These are phyloP conservation scores for Drosophila suboccidentalis DNA, from an alignment of 2,888 invertebrate genomes.

Conservation along the genomic window DNA sequence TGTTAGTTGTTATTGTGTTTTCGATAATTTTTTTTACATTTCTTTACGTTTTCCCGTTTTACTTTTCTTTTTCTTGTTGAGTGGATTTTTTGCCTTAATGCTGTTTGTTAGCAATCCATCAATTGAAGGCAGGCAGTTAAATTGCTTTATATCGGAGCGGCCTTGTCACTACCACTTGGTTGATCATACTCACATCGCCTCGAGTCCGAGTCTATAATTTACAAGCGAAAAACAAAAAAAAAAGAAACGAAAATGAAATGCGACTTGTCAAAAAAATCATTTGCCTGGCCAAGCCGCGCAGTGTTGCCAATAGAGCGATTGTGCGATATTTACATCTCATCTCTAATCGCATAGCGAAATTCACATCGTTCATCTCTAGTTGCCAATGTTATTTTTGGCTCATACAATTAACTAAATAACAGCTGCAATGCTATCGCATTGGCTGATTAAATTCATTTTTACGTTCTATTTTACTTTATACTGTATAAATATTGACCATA, in stretches of 20 bases:
- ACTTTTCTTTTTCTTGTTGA: constrained; percentile 19
- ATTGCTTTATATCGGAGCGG: constrained; percentile 36
- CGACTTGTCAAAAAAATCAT: constrained; percentile 50
- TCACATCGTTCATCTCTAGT: constrained; percentile 41
- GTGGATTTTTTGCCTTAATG: constrained; percentile 37
- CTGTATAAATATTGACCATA: neutral
- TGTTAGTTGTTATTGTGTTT: neutral
- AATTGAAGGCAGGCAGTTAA: constrained; percentile 41
- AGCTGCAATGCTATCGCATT: neutral
- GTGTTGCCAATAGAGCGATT: constrained; percentile 56
- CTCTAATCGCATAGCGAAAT: constrained; percentile 39
- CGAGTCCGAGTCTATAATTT: constrained; percentile 32
- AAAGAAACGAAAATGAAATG: constrained; percentile 33
- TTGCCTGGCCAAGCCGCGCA: constrained; percentile 58
- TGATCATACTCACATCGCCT: constrained; percentile 26
- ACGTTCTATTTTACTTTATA: neutral
- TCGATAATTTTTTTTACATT: constrained; percentile 6
- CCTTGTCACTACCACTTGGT: constrained; percentile 38
- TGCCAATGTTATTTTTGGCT: constrained; percentile 58
- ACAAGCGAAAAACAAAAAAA: constrained; percentile 26
- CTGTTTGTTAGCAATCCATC: constrained; percentile 31
- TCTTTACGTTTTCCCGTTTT: neutral
- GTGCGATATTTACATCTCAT: constrained; percentile 50
- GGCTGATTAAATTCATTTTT: neutral
- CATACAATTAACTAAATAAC: constrained; percentile 12